phyloP scores from a whole-genome alignment of 2,797 vertebrate genomes.

The Sebastes iracundus region DNA sequence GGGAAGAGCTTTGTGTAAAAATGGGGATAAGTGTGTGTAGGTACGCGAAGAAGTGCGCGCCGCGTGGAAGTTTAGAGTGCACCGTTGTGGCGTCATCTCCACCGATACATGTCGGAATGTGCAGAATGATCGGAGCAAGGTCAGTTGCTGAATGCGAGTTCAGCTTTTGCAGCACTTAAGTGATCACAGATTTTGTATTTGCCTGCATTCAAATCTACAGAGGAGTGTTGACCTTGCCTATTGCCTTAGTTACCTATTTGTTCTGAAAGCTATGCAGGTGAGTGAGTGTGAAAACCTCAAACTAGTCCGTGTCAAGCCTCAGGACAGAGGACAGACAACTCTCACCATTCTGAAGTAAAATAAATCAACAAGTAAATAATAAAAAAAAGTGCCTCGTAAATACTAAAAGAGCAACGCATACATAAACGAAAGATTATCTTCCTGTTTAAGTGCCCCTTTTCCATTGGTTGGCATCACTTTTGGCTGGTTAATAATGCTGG shows the following conservation, averaged over 20 bases:
- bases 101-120: conserved; percentile 58
- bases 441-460: conserved; percentile 74
- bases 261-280: conserved; percentile 50
- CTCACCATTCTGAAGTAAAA: conserved; percentile 56
- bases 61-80: conserved; percentile 29
- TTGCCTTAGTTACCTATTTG: conserved; percentile 65
- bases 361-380: conserved; percentile 49
- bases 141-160: conserved; percentile 59
- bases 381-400: conserved; percentile 73
- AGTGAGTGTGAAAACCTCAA: conserved; percentile 35
- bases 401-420: conserved; percentile 67
- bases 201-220: conserved; percentile 64
- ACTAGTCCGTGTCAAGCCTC: conserved; percentile 39
- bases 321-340: conserved; percentile 22
- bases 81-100: conserved; percentile 29
- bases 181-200: conserved; percentile 62
- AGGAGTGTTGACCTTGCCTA: conserved; percentile 62
- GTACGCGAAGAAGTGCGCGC: conserved; percentile 30
- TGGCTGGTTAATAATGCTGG: conserved; percentile 87
- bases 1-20: conserved; percentile 50
- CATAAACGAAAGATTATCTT: conserved; percentile 68
- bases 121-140: conserved; percentile 64
- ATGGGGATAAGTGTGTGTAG: conserved; percentile 13
- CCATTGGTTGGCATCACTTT: conserved; percentile 79
- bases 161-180: conserved; percentile 74